Evolutionary conservation across 2,888 invertebrate species (phyloP).

Genomic region (Gonocerus acuteangulatus): DNA sequence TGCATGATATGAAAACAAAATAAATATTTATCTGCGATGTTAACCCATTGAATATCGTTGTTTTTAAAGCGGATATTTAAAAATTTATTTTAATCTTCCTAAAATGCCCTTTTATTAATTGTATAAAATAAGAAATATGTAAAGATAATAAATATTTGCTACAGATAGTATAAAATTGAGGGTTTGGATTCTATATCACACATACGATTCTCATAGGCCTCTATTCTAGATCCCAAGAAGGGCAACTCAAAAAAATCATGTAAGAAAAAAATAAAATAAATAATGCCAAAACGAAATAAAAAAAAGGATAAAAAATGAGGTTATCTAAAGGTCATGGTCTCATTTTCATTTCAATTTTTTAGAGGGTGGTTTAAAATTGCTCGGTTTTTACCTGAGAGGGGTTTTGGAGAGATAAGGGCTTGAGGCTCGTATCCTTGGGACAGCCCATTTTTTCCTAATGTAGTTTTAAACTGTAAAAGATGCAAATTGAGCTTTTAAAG

Average conservation of each 20-base stretch:
- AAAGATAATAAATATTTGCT: neutral
- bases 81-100: neutral
- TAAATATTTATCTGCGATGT: neutral
- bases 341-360: conserved; percentile 12
- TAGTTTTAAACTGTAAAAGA: conserved; percentile 17
- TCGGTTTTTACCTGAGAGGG: conserved; percentile 16
- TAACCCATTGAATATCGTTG: neutral
- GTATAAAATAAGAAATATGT: no score
- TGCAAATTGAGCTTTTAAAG: conserved; percentile 17
- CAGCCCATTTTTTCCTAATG: conserved; percentile 21
- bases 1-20: no score
- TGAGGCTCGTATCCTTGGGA: conserved; percentile 12
- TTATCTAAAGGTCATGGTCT: conserved; percentile 11
- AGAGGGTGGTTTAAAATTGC: conserved; percentile 10
- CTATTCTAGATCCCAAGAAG: neutral
- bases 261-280: neutral
- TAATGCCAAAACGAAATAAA: neutral
- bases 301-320: neutral
- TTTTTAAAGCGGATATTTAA: no score
- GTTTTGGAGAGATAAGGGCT: conserved; percentile 15
- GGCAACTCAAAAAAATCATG: neutral
- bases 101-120: no score
- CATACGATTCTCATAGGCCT: neutral
- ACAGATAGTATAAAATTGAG: neutral
- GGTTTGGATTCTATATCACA: neutral